These are phyloP conservation scores for Cosmia pyralina DNA, from an alignment of 2,888 invertebrate genomes.

Conservation along the genomic window DNA sequence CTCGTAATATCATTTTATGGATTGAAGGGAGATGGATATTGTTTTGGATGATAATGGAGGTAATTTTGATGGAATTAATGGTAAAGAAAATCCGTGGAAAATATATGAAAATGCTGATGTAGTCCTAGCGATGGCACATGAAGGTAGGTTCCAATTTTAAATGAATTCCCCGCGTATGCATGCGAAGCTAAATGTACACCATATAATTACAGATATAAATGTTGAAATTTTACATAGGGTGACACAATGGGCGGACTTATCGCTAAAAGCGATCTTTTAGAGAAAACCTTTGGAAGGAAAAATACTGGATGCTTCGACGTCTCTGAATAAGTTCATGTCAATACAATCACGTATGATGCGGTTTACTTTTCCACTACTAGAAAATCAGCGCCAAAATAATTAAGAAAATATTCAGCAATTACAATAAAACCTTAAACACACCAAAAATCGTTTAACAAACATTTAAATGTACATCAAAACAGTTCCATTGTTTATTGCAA, in stretches of 20 bases:
- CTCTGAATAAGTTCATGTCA: background rate
- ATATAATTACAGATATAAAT: too few species aligned
- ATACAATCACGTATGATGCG: background rate
- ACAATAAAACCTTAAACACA: conserved; percentile 60
- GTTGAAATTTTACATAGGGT: too few species aligned
- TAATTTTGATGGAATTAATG: conserved; percentile 20
- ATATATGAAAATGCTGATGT: background rate
- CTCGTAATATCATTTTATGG: conserved; percentile 59
- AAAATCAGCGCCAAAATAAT: conserved; percentile 10
- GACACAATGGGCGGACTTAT: too few species aligned
- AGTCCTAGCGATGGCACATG: background rate
- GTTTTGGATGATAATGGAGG: conserved; percentile 37
- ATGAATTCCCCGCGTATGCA: background rate
- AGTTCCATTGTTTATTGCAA: conserved; percentile 85
- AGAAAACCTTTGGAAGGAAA: too few species aligned
- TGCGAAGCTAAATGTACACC: background rate
- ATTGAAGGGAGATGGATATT: conserved; percentile 43
- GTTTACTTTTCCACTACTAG: background rate
- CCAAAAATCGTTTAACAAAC: conserved; percentile 67
- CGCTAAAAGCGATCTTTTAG: too few species aligned
- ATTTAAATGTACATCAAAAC: conserved; percentile 79
- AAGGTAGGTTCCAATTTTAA: too few species aligned
- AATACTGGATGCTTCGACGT: background rate
- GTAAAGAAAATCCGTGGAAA: background rate
- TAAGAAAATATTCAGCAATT: conserved; percentile 46